phyloP scores from a whole-genome alignment of 2,113 vertebrate genomes.

The Larimichthys crocea region DNA sequence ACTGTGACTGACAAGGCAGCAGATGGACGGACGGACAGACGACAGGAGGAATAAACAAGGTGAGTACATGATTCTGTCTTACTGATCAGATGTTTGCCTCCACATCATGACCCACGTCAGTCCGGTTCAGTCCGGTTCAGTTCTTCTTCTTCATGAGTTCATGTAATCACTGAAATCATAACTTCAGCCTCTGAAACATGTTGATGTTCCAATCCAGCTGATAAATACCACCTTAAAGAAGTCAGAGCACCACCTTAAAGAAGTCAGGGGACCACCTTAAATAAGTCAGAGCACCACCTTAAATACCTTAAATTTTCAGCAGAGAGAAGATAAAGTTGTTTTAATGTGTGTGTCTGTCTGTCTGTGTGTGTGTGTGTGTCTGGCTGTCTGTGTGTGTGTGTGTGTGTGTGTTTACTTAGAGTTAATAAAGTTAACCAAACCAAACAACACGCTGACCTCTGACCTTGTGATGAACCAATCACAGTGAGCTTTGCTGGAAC shows the following conservation, averaged over 20 bases:
- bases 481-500: background rate
- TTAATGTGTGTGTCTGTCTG: slow-evolving; percentile 8
- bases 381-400: slow-evolving; percentile 44
- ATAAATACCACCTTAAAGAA: too few species aligned
- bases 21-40: too few species aligned
- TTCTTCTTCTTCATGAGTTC: background rate
- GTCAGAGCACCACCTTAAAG: too few species aligned
- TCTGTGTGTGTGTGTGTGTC: slow-evolving; percentile 48
- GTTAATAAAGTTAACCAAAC: slow-evolving; percentile 57
- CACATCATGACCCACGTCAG: background rate
- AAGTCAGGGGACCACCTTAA: too few species aligned
- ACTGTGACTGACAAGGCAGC: too few species aligned
- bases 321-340: too few species aligned
- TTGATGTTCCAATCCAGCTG: too few species aligned
- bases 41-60: background rate
- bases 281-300: too few species aligned
- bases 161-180: too few species aligned
- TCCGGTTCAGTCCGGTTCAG: too few species aligned
- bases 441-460: slow-evolving; percentile 53
- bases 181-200: too few species aligned
- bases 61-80: background rate
- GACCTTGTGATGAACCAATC: slow-evolving; percentile 41
- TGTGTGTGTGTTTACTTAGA: slow-evolving; percentile 43
- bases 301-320: too few species aligned
- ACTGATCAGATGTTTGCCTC: background rate